phyloP scores from a whole-genome alignment of 2,797 vertebrate species.

The Liparis tanakae region DNA sequence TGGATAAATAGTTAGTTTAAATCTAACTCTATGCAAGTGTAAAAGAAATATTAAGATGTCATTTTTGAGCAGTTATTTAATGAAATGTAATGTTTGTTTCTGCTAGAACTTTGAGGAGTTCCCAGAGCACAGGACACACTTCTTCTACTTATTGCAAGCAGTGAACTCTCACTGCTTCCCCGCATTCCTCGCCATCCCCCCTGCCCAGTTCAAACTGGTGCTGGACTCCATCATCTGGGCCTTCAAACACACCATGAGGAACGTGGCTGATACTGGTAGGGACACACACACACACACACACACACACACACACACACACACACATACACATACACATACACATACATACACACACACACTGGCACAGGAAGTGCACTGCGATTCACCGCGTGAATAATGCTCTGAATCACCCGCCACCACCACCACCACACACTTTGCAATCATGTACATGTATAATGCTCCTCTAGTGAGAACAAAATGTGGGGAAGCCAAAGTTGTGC shows the following conservation, averaged over 20 bases:
- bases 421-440: background rate
- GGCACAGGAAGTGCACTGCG: too few relatives aligned
- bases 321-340: too few relatives aligned
- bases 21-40: too few relatives aligned
- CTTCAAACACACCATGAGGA: slow-evolving; percentile 99
- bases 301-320: too few relatives aligned
- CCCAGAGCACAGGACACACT: slow-evolving; percentile 98
- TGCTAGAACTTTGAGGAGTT: slow-evolving; percentile 97
- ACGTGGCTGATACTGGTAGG: slow-evolving; percentile 97
- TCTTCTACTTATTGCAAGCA: slow-evolving; percentile 97
- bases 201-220: slow-evolving; percentile 98
- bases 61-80: background rate
- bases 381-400: too few relatives aligned
- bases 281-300: background rate
- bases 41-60: too few relatives aligned
- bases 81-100: background rate
- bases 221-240: slow-evolving; percentile 99
- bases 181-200: slow-evolving; percentile 97
- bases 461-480: background rate
- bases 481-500: background rate
- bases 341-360: background rate
- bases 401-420: too few relatives aligned
- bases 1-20: too few relatives aligned
- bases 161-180: slow-evolving; percentile 99
- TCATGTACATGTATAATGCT: background rate